Evolutionary conservation across 2,113 vertebrate species (phyloP).

Genomic region (Maylandia zebra): DNA sequence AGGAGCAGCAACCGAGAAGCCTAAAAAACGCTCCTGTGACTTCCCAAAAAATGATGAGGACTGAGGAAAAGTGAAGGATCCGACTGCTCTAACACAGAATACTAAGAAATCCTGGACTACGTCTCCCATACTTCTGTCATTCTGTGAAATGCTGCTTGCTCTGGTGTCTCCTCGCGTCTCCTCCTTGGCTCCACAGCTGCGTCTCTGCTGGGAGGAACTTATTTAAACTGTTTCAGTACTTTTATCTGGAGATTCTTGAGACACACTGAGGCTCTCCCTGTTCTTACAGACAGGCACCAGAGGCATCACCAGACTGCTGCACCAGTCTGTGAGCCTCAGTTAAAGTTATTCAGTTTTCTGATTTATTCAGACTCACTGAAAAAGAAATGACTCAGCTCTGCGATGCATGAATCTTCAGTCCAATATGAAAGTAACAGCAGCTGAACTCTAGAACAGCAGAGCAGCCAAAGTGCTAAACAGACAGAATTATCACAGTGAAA

Average conservation of each 20-base stretch:
- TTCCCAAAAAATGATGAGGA: neutral
- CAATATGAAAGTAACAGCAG: neutral
- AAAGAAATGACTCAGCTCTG: neutral
- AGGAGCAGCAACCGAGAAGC: neutral
- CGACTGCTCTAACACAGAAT: neutral
- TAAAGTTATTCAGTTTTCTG: neutral
- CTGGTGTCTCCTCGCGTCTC: neutral
- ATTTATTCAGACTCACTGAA: neutral
- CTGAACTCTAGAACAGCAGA: neutral
- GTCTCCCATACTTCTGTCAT: neutral
- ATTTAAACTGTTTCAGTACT: neutral
- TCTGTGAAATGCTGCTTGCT: neutral
- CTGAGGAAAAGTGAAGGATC: neutral
- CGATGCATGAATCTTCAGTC: neutral
- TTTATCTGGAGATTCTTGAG: neutral
- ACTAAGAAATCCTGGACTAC: neutral
- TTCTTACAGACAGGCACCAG: neutral
- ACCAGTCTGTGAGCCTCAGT: neutral
- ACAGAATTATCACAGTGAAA: neutral
- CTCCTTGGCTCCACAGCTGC: neutral
- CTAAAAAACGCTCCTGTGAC: neutral
- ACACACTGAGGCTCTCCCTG: neutral
- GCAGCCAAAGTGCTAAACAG: neutral
- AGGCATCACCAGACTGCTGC: neutral
- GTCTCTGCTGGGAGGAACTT: neutral